Evolutionary conservation across 92 coral and sea anemone species (phyloP).

Genomic region (Parazoanthus swiftii): DNA sequence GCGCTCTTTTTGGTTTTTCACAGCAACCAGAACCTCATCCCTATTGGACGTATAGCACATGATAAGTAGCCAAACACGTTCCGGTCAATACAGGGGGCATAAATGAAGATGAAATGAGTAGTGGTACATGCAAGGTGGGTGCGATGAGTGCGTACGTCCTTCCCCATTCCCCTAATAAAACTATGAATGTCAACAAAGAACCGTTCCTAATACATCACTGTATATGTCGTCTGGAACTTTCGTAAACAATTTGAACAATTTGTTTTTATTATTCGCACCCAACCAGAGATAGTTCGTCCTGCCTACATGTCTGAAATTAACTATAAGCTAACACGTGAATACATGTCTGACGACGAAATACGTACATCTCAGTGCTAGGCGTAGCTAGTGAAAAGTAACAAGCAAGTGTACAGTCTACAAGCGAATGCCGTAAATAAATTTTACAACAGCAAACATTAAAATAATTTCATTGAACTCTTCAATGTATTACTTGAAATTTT

Average conservation of each 20-base stretch:
- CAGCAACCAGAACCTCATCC: slow-evolving; percentile 10
- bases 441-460: slow-evolving; percentile 4
- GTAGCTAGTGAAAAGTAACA: slow-evolving; percentile 6
- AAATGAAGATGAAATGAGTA: slow-evolving; percentile 5
- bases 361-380: neutral
- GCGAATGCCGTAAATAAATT: slow-evolving; percentile 3
- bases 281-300: slow-evolving; percentile 8
- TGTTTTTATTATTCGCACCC: slow-evolving; percentile 7
- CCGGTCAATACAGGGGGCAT: neutral
- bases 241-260: slow-evolving; percentile 1
- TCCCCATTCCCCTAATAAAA: slow-evolving; percentile 1
- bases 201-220: slow-evolving; percentile 3
- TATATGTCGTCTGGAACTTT: slow-evolving; percentile 7
- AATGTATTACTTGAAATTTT: neutral
- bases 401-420: slow-evolving; percentile 10
- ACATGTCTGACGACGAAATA: neutral
- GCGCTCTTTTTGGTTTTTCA: slow-evolving; percentile 8
- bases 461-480: neutral
- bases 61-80: neutral
- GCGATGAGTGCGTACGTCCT: slow-evolving; percentile 6
- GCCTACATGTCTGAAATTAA: slow-evolving; percentile 1
- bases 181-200: neutral
- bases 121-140: slow-evolving; percentile 10
- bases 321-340: slow-evolving; percentile 12
- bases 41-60: slow-evolving; percentile 1